Conservation (phyloP, 1,140 invertebrate genomes). For the Agrypnia vestita region DNA sequence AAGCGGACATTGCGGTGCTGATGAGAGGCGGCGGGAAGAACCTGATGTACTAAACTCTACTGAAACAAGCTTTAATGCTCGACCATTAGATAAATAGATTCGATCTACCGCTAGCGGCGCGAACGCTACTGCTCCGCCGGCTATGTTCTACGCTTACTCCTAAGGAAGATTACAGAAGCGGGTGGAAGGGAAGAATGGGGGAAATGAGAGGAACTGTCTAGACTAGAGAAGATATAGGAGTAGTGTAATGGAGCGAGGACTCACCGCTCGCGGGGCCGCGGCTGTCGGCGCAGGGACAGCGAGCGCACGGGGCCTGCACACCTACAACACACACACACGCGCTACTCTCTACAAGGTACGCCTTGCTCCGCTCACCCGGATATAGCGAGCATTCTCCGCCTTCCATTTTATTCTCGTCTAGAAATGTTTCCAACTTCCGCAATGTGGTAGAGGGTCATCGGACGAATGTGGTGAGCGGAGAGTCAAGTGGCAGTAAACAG, state of each 20-base stretch:
- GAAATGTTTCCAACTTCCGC: not conserved
- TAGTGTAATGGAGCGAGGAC: constrained; percentile 38
- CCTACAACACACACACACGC: constrained; percentile 47
- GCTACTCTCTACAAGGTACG: not conserved
- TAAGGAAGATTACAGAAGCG: too few relatives aligned
- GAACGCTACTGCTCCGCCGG: too few relatives aligned
- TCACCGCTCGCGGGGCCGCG: constrained; percentile 55
- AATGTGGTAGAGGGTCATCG: too few relatives aligned
- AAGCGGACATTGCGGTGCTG: too few relatives aligned
- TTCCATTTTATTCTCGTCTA: not conserved
- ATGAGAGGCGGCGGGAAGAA: too few relatives aligned
- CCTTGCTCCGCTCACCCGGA: not conserved
- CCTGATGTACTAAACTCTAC: too few relatives aligned
- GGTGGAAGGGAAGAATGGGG: not conserved
- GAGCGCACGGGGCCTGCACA: constrained; percentile 51
- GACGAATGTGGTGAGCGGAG: too few relatives aligned
- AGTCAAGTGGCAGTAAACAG: too few relatives aligned
- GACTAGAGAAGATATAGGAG: constrained; percentile 6
- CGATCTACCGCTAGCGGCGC: too few relatives aligned
- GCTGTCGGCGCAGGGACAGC: constrained; percentile 57
- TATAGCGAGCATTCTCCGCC: not conserved
- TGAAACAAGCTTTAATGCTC: too few relatives aligned
- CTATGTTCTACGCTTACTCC: too few relatives aligned
- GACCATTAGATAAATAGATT: too few relatives aligned
- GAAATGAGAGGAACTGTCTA: not conserved